Evolutionary conservation across 2,888 invertebrate genomes (phyloP), one percentile per base, ranked within the genome.

Genomic region (Erynnis tages): DNA sequence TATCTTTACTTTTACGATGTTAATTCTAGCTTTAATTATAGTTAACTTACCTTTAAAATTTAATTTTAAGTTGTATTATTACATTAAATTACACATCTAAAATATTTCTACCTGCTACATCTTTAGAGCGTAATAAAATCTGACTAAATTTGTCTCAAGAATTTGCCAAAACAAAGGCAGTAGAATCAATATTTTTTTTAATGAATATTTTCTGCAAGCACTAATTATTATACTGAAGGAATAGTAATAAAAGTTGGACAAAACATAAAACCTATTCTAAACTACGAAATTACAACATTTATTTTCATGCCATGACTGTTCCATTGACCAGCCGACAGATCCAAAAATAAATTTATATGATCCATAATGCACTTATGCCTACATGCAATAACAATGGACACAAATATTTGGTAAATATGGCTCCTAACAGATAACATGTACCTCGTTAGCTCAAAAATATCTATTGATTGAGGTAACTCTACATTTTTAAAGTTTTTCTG

Each of bases 381-480:
- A 83, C 86, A 88, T 87, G 87, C 88, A 86, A 68, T 61, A 69
- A 76, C 66, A 71, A 74, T 69, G 63, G 69, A 80, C 74, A 80
- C 69, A 70, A 66, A 77, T 65, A 63, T 64, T 61, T 56, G 58
- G 66, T 64, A 60, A 65, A 69, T 73, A 72, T 65, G 65, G 61
- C 67, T 70, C 68, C 34, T 50, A 50, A 29, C 43, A 41, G 69
- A 69, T 71, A 68, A 63, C 67, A 56, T 52, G 45, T 56, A 53
- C 49, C 25, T 48, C 55, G 49, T 59, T 63, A 63, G 65, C 75
- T 66, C 73, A 78, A 78, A 78, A 78, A 79, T 73, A 82, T 75
- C 71, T 70, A 73, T 66, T 14, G 7, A 45, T 19, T n/a, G n/a
- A n/a, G n/a, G n/a, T n/a, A n/a, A n/a, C n/a, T n/a, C n/a, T n/a